Base-by-base conservation (phyloP, 2,888 invertebrate species). In the Limnephilus lunatus region DNA sequence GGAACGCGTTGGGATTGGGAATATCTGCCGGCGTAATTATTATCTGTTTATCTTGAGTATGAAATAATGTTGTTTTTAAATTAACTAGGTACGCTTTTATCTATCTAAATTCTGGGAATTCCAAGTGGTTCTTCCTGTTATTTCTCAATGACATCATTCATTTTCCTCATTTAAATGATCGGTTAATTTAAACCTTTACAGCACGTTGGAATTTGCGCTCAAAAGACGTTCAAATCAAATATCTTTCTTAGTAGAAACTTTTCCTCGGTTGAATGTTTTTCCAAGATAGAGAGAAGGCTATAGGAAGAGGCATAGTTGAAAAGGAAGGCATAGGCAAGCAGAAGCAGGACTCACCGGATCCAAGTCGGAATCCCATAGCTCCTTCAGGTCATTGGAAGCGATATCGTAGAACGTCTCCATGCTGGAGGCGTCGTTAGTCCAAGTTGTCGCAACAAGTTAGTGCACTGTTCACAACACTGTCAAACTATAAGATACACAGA, bases 321-420 rank as follows among this genome's bases (percentile, higher is more conserved):
- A 48, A 48, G 48, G 48, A 48, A 44, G 14, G 48, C 15, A 87
- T 3, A 88, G 14, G 25, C 19, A 68, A 7, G 53, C 19, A 53
- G 68, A 68, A 19, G 25, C 7, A 68, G 68, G 31, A 97, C 98
- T 97, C 95, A 98, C 98, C 97, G 98, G 97, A 96, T 98, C 98
- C 95, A 98, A 96, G 96, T 98, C 98, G 94, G 97, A 97, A 95
- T 98, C 98, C 98, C 98, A 98, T 94, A 98, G 96, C 95, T 98
- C 98, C 96, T 97, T 97, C 94, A 98, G 96, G 95, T 97, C 97
- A 94, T 97, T 97, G 93, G 97, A 96, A 94, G 97, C 97, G 95
- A 97, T 97, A 95, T 98, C 98, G 96, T 97, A 98, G 96, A 97
- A 98, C 94, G 96, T 96, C 96, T 97, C 97, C 97, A 97, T 97